phyloP scores from a whole-genome alignment of 2,888 invertebrate genomes.

The Lottia gigantea region DNA sequence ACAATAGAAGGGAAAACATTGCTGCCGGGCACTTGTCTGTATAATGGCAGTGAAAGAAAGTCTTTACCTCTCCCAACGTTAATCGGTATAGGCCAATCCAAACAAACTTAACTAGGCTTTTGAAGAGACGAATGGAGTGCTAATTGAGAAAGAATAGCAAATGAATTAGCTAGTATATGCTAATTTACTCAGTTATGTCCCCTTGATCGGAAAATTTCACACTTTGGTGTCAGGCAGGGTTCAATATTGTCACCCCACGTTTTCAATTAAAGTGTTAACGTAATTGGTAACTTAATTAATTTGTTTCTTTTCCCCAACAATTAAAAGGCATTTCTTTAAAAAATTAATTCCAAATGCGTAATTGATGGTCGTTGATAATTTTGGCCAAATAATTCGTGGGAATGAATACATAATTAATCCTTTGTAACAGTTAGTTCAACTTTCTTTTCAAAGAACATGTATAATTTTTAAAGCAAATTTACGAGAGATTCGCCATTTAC shows the following conservation, averaged over 20 bases:
- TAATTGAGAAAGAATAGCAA: not conserved
- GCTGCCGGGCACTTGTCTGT: not conserved
- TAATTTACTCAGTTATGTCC: not conserved
- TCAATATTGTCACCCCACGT: slow-evolving; percentile 2
- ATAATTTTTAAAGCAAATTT: too few species aligned
- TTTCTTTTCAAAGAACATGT: too few species aligned
- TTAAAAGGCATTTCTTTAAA: too few species aligned
- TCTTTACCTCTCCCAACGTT: too few species aligned
- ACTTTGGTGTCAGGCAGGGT: slow-evolving; percentile 2
- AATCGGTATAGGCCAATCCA: not conserved
- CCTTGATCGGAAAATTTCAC: not conserved
- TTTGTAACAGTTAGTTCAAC: too few species aligned
- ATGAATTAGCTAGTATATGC: slow-evolving; percentile 4
- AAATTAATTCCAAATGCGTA: too few species aligned
- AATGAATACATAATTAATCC: too few species aligned
- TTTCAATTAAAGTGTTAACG: slow-evolving; percentile 2
- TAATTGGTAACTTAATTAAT: not conserved
- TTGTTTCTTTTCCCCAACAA: not conserved
- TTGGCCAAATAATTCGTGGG: too few species aligned
- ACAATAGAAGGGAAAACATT: slow-evolving; percentile 4
- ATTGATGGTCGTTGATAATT: too few species aligned
- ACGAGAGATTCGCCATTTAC: too few species aligned
- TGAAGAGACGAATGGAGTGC: not conserved
- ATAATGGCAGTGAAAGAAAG: too few species aligned
- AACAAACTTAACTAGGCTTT: not conserved